A percentile compares a stretch with the other conserved stretches of the same genome.
Conservation (phyloP, 2,797 vertebrate genomes). For the Hippopotamyrus pictus region DNA sequence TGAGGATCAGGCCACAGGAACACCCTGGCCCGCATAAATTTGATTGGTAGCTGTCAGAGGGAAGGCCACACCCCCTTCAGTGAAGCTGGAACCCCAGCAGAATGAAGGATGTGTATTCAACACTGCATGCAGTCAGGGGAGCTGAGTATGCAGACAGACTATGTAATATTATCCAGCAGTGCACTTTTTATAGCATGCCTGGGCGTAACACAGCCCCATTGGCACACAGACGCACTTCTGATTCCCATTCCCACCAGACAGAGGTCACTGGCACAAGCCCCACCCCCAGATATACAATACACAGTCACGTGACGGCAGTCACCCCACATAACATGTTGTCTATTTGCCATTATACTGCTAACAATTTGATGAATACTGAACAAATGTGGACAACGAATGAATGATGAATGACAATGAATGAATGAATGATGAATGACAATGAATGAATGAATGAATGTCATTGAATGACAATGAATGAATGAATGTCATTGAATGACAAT, state of each 20-base stretch:
- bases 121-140: not conserved
- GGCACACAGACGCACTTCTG: conserved; percentile 3
- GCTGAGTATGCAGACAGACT: conserved; percentile 7
- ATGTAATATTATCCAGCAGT: conserved; percentile 5
- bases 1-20: not conserved
- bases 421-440: not conserved
- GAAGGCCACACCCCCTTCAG: not conserved
- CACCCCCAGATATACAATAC: not conserved
- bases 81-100: not conserved
- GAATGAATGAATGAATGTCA: not conserved
- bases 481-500: not conserved
- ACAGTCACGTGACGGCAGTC: not conserved
- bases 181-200: conserved; percentile 11
- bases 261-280: not conserved
- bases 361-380: not conserved
- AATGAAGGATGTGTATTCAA: not conserved
- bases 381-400: not conserved
- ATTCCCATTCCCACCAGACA: conserved; percentile 5
- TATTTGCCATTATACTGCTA: not conserved
- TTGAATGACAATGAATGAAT: not conserved
- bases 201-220: not conserved
- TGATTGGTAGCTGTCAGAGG: not conserved
- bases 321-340: not conserved
- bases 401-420: not conserved
- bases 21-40: not conserved